A percentile compares a stretch with the other conserved stretches of the same genome.
Conservation (phyloP, 2,888 invertebrate genomes). For the Fragum sueziense region DNA sequence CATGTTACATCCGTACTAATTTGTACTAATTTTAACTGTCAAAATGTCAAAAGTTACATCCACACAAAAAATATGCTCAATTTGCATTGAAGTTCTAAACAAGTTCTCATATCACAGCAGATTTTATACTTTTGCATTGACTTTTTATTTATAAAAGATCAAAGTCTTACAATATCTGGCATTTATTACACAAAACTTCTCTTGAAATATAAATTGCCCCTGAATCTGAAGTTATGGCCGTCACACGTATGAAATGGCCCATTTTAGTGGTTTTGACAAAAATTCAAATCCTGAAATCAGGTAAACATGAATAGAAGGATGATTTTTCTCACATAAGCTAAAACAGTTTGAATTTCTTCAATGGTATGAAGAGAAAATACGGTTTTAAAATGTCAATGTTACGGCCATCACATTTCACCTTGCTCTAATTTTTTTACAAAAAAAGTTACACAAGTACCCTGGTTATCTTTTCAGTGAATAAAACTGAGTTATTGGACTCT, state of each 20-base stretch:
- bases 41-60: no score
- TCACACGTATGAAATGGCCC: background rate
- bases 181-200: no score
- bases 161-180: background rate
- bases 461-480: conserved; percentile 1
- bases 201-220: background rate
- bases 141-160: background rate
- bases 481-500: background rate
- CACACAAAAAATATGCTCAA: background rate
- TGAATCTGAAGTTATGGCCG: background rate
- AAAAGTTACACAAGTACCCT: background rate
- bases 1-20: no score
- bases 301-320: background rate
- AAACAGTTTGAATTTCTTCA: conserved; percentile 1
- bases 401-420: background rate
- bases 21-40: no score
- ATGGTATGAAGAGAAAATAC: conserved; percentile 1
- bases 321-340: conserved; percentile 4
- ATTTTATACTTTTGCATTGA: conserved; percentile 6
- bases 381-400: conserved; percentile 9
- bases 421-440: background rate
- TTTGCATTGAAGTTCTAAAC: background rate
- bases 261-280: background rate
- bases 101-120: conserved; percentile 1
- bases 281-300: background rate